Evolutionary conservation across 2,797 vertebrate species (phyloP).

Genomic region (Vespertilio murinus): DNA sequence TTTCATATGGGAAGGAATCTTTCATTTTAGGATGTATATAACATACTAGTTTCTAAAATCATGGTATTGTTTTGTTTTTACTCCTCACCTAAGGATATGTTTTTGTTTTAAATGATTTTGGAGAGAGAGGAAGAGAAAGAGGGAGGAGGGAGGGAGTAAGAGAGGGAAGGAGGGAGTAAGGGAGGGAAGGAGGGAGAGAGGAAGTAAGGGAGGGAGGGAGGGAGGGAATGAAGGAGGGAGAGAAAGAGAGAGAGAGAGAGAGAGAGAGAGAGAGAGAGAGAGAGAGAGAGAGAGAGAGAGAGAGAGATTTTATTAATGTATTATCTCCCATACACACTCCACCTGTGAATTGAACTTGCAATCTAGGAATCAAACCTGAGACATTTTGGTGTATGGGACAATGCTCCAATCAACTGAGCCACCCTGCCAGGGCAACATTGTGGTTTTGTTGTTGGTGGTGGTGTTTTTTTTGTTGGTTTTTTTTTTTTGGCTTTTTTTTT

Average conservation of each 20-base stretch:
- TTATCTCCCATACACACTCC: neutral
- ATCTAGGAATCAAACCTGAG: neutral
- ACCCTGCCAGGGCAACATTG: neutral
- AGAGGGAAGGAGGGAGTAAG: rapidly evolving
- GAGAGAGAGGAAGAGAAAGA: neutral
- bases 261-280: too few relatives aligned
- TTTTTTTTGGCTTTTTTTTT: too few relatives aligned
- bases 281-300: neutral
- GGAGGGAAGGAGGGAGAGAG: too few relatives aligned
- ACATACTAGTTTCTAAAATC: neutral
- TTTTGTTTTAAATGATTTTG: neutral
- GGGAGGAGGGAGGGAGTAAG: too few relatives aligned
- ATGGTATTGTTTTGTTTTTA: neutral
- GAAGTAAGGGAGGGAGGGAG: too few relatives aligned
- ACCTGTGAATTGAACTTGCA: neutral
- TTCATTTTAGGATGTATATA: neutral
- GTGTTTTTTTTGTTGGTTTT: too few relatives aligned
- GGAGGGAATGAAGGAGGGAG: too few relatives aligned
- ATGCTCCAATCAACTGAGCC: neutral
- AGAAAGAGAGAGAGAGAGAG: neutral
- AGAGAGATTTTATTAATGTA: neutral
- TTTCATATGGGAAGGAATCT: neutral
- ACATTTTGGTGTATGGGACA: neutral
- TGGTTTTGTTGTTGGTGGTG: too few relatives aligned
- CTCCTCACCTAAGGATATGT: neutral